Evolutionary conservation across 2,113 vertebrate genomes (phyloP).

Genomic region (Tragelaphus buxtoni): DNA sequence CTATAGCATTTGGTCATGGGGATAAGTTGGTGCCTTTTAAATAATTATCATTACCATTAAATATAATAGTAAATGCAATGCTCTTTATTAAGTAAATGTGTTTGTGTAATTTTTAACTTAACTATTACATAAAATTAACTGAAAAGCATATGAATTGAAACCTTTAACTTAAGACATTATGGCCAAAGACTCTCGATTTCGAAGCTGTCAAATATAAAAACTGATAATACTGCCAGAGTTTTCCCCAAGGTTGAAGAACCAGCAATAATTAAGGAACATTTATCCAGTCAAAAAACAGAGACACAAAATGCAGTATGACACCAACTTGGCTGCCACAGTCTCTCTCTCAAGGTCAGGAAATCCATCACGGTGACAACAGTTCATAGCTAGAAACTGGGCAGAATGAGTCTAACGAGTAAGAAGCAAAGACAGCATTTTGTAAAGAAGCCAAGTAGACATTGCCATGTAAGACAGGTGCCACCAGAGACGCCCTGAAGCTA

Average conservation of each 20-base stretch:
- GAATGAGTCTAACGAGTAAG: constrained; percentile 6
- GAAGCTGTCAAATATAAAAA: constrained; percentile 47
- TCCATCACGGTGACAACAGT: constrained; percentile 45
- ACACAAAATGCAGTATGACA: constrained; percentile 47
- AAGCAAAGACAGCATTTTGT: constrained; percentile 14
- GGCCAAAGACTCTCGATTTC: constrained; percentile 31
- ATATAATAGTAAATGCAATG: not conserved
- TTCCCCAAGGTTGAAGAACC: constrained; percentile 36
- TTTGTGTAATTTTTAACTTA: not conserved
- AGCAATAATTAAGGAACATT: constrained; percentile 61
- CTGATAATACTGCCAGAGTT: constrained; percentile 32
- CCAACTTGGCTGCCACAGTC: constrained; percentile 30
- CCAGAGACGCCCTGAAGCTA: not conserved
- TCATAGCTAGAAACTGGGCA: constrained; percentile 3
- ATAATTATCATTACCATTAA: not conserved
- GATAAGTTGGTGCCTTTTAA: not conserved
- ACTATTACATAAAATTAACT: not conserved
- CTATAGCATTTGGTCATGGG: not conserved
- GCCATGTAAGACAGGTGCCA: not conserved
- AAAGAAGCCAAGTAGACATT: not conserved
- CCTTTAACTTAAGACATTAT: not conserved
- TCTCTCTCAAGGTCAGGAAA: constrained; percentile 60
- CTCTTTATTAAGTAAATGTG: not conserved
- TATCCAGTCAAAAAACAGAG: constrained; percentile 44
- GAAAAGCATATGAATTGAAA: not conserved